Conservation (phyloP, 2,888 invertebrate species). For the Volucella zonaria region DNA sequence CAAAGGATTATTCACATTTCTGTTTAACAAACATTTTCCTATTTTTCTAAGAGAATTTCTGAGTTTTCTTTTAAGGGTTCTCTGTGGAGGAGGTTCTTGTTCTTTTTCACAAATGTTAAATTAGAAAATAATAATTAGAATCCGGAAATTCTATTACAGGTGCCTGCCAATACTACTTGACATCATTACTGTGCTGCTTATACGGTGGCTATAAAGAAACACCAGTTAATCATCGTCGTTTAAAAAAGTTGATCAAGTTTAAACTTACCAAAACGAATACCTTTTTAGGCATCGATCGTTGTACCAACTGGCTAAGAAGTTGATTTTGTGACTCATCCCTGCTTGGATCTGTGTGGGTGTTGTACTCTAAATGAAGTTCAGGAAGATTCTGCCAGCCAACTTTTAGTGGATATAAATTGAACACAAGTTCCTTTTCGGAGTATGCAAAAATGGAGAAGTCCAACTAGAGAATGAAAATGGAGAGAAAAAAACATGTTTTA, state of each 20-base stretch:
- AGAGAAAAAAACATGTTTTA: background rate
- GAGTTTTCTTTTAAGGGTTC: too few species aligned
- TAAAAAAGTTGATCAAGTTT: background rate
- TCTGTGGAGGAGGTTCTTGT: background rate
- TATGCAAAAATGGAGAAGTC: slow-evolving; percentile 82
- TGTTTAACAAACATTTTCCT: slow-evolving; percentile 54
- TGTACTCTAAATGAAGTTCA: slow-evolving; percentile 81
- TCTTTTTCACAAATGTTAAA: slow-evolving; percentile 40
- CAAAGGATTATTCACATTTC: slow-evolving; percentile 70
- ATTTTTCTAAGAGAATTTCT: slow-evolving; percentile 51
- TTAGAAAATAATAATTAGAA: slow-evolving; percentile 62
- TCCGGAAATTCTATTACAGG: slow-evolving; percentile 42
- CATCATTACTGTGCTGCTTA: slow-evolving; percentile 59
- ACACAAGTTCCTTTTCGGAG: slow-evolving; percentile 81
- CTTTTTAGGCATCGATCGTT: slow-evolving; percentile 82
- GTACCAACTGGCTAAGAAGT: slow-evolving; percentile 80
- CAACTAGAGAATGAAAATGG: slow-evolving; percentile 75
- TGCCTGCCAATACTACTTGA: slow-evolving; percentile 60
- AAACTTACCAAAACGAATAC: slow-evolving; percentile 82
- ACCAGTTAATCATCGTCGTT: background rate
- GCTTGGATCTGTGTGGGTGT: slow-evolving; percentile 80
- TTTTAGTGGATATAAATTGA: slow-evolving; percentile 82
- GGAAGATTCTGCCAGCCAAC: slow-evolving; percentile 82
- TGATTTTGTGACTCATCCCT: slow-evolving; percentile 80
- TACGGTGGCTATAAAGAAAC: slow-evolving; percentile 54